Evolutionary conservation across 2,113 vertebrate genomes (phyloP).

Genomic region (Pogona vitticeps): DNA sequence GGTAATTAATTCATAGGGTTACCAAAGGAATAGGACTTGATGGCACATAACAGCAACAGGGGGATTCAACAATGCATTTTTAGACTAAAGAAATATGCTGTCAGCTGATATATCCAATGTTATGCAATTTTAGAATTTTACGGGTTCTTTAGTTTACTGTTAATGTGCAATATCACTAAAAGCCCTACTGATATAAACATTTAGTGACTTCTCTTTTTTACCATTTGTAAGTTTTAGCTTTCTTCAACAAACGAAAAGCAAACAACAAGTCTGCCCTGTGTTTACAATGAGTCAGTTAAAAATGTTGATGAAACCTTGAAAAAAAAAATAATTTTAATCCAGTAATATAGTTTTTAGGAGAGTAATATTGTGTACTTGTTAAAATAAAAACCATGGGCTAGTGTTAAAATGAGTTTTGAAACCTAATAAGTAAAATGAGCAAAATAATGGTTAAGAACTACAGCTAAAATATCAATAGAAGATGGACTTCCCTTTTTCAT

Average conservation of each 20-base stretch:
- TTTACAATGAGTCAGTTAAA: neutral
- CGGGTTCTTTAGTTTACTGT: neutral
- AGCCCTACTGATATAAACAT: neutral
- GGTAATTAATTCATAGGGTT: no score
- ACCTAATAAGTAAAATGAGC: neutral
- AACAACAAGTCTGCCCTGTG: neutral
- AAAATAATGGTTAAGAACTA: neutral
- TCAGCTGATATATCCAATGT: neutral
- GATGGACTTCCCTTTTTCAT: neutral
- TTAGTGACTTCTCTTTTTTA: neutral
- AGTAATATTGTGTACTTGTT: neutral
- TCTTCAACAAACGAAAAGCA: neutral
- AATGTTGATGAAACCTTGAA: neutral
- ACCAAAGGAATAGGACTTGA: no score
- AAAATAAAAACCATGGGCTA: neutral
- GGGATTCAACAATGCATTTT: no score
- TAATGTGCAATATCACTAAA: neutral
- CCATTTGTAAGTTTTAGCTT: neutral
- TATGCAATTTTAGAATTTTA: constrained; percentile 16
- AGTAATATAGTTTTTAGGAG: neutral
- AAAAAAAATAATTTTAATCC: neutral
- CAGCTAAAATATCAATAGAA: neutral
- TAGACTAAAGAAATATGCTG: neutral
- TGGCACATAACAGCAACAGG: neutral
- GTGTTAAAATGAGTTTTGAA: neutral